A percentile compares a stretch with the other conserved stretches of the same genome.
phyloP scores from a whole-genome alignment of 92 coral and sea anemone genomes.

The Isaurus tuberculatus region DNA sequence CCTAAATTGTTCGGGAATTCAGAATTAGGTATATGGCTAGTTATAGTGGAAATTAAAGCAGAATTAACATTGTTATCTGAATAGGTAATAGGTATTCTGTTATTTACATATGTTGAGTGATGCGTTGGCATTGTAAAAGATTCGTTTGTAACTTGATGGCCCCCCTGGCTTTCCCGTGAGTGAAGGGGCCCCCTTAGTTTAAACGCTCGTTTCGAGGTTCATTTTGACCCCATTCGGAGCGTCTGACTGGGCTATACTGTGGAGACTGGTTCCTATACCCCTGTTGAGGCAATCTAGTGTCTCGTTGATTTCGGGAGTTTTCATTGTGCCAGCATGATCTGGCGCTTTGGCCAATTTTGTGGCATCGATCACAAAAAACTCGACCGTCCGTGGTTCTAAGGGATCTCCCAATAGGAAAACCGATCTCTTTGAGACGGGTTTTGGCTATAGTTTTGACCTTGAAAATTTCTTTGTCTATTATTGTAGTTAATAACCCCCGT shows the following conservation, averaged over 20 bases:
- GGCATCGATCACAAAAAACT: constrained; percentile 12
- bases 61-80: neutral
- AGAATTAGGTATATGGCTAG: too few species aligned
- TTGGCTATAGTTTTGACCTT: neutral
- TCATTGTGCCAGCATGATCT: constrained; percentile 14
- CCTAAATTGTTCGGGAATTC: neutral
- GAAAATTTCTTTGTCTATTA: neutral
- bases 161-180: constrained; percentile 40
- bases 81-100: neutral
- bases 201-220: constrained; percentile 2
- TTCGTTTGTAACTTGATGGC: neutral
- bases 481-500: neutral
- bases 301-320: neutral
- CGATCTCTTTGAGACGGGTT: constrained; percentile 7
- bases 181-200: constrained; percentile 25
- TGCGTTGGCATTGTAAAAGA: neutral
- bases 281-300: neutral
- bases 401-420: constrained; percentile 7
- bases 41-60: neutral
- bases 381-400: neutral
- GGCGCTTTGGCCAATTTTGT: constrained; percentile 17
- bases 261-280: neutral
- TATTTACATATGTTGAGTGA: neutral
- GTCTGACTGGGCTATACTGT: neutral
- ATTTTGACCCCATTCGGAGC: neutral